Conservation (phyloP, 1,140 invertebrate species). For the Drosophila sproati region DNA sequence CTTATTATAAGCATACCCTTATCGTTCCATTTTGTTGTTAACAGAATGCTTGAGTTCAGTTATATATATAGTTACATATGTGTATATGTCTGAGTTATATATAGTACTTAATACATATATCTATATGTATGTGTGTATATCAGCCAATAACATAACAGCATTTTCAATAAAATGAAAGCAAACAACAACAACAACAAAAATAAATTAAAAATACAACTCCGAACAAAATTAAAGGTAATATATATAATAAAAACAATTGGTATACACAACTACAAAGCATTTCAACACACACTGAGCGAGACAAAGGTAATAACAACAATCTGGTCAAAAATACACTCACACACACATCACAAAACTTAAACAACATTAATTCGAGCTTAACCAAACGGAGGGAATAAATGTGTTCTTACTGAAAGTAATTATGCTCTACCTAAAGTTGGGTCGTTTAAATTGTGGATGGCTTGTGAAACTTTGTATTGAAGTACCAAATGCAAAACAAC, state of each 20-base stretch:
- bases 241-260: conserved; percentile 43
- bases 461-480: too few species aligned
- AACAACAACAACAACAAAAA: conserved; percentile 1
- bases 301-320: conserved; percentile 15
- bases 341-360: neutral
- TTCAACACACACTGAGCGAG: conserved; percentile 3
- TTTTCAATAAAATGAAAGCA: conserved; percentile 71
- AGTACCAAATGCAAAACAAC: too few species aligned
- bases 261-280: conserved; percentile 12
- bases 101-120: conserved; percentile 32
- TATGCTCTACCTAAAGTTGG: neutral
- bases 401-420: neutral
- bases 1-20: conserved; percentile 8
- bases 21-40: conserved; percentile 22
- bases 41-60: conserved; percentile 20
- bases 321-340: neutral
- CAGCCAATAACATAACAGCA: conserved; percentile 43
- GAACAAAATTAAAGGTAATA: conserved; percentile 61
- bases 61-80: conserved; percentile 28
- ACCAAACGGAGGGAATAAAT: neutral
- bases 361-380: neutral
- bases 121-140: conserved; percentile 45
- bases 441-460: neutral
- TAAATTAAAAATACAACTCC: conserved; percentile 37
- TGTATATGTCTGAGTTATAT: conserved; percentile 25